Evolutionary conservation across 35 echinoderm and acorn worm species (phyloP).

Genomic region (Eucidaris tribuloides): DNA sequence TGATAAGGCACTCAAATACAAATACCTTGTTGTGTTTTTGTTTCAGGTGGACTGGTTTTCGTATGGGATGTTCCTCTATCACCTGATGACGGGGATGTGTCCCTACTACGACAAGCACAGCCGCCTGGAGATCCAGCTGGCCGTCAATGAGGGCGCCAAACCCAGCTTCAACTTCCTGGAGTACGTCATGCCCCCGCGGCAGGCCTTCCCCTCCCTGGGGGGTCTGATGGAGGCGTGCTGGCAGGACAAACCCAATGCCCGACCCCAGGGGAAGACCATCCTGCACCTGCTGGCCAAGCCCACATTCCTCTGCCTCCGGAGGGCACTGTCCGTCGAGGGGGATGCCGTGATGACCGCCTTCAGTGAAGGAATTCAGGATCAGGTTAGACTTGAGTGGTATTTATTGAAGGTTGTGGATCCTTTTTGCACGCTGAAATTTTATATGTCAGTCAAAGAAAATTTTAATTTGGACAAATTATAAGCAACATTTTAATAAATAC

Average conservation of each 20-base stretch:
- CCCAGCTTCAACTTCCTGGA: slow-evolving; percentile 52
- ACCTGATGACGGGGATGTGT: slow-evolving; percentile 34
- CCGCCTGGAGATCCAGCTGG: slow-evolving; percentile 35
- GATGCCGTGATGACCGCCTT: background rate
- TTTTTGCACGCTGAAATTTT: too few relatives aligned
- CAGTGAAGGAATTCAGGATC: background rate
- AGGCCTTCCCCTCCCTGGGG: slow-evolving; percentile 38
- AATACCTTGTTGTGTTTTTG: too few relatives aligned
- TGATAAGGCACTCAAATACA: too few relatives aligned
- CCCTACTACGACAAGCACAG: slow-evolving; percentile 55
- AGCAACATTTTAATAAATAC: too few relatives aligned
- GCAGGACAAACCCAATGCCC: slow-evolving; percentile 22
- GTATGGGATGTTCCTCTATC: slow-evolving; percentile 62
- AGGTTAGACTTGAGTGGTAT: too few relatives aligned
- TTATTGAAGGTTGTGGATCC: too few relatives aligned
- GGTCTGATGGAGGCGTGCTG: slow-evolving; percentile 46
- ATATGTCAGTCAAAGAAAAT: too few relatives aligned
- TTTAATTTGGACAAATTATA: too few relatives aligned
- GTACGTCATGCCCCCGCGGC: slow-evolving; percentile 9
- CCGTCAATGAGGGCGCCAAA: slow-evolving; percentile 33
- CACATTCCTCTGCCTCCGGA: slow-evolving; percentile 20
- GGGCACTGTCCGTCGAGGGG: background rate
- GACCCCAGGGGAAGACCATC: slow-evolving; percentile 26
- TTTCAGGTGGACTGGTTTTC: slow-evolving; percentile 80
- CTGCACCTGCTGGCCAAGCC: background rate